Base-by-base conservation (phyloP, 1,140 invertebrate species). In the Zaprionus camerounensis region DNA sequence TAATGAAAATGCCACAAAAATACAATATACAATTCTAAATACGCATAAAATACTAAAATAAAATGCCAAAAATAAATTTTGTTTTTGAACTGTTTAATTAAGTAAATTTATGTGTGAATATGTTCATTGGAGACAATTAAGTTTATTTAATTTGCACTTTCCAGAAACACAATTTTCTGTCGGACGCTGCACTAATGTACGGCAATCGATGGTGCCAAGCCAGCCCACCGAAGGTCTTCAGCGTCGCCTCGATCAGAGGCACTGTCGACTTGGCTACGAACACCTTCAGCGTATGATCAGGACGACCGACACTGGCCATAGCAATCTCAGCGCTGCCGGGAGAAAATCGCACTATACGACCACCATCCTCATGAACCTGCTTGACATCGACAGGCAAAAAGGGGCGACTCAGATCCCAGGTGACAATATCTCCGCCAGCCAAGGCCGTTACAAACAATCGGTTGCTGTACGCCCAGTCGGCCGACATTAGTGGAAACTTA, bases 381-480 rank as follows among this genome's bases (percentile, higher is more conserved):
- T 93, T 93, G 38, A 91, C 93, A 75, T 95, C 94, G 4, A 94
- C 80, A 0, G 95, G 94, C 28, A 93, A 93, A 91, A 95, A 95
- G 9, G 94, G 94, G 55, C 94, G 93, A 13, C 94, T 94, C 2
- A 95, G 90, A 84, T 96, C 95, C 95, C 95, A 96, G 2, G 95
- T 87, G 17, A 95, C 68, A 28, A 96, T 90, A 81, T 96, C 94
- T n/a, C 95, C 95, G 20, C 94, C 94, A 72, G 94, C 94, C 17
- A 96, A 77, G 15, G 94, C 95, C 17, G 93, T 95, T 17, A 97
- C 94, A 82, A 94, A 93, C 20, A 96, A 91, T 53, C 94, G 93
- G 92, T 96, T 96, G 17, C 90, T 85, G 7, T 94, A 92, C 20
- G 94, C 94, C 96, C 96, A 97, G 93, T 97, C 96, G 12, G 95